Conservation (phyloP, 2,797 vertebrate species). For the Pantherophis vulpinus region DNA sequence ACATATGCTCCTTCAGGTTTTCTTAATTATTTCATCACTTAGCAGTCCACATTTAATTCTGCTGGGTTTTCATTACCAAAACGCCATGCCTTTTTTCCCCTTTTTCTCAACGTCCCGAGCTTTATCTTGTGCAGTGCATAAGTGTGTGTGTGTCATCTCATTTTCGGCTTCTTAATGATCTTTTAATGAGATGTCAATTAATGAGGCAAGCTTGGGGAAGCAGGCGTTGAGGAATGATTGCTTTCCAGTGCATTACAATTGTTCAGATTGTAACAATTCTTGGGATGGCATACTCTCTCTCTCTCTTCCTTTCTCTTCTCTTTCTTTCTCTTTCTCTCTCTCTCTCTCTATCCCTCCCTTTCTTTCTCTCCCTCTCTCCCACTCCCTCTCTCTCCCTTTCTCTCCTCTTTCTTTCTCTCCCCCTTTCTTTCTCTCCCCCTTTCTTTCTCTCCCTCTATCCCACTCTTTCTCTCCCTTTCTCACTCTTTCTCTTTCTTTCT, state of each 20-base stretch:
- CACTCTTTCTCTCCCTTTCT: no score
- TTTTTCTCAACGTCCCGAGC: slow-evolving; percentile 18
- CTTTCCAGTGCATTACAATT: slow-evolving; percentile 61
- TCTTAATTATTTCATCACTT: slow-evolving; percentile 24
- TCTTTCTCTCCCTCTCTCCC: fast-evolving
- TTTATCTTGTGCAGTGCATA: slow-evolving; percentile 59
- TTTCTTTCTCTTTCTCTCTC: fast-evolving
- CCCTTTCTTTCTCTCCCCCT: fast-evolving
- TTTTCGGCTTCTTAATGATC: slow-evolving; percentile 66
- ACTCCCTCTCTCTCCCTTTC: fast-evolving
- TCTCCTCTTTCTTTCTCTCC: fast-evolving
- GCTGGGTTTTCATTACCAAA: slow-evolving; percentile 45
- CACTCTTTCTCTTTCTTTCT: fast-evolving
- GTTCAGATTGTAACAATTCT: slow-evolving; percentile 61
- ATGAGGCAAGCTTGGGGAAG: slow-evolving; percentile 67
- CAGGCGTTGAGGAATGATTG: slow-evolving; percentile 63
- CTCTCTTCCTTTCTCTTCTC: no score
- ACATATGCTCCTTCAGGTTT: background rate
- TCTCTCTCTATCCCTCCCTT: no score
- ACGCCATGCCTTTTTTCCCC: background rate
- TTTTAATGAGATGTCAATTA: slow-evolving; percentile 74
- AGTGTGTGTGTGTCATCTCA: slow-evolving; percentile 19
- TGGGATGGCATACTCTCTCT: slow-evolving; percentile 42
- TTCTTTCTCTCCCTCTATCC: fast-evolving
- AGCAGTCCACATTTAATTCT: background rate